Conservation (phyloP, 2,113 vertebrate genomes). For the Rhabdomys dilectus region DNA sequence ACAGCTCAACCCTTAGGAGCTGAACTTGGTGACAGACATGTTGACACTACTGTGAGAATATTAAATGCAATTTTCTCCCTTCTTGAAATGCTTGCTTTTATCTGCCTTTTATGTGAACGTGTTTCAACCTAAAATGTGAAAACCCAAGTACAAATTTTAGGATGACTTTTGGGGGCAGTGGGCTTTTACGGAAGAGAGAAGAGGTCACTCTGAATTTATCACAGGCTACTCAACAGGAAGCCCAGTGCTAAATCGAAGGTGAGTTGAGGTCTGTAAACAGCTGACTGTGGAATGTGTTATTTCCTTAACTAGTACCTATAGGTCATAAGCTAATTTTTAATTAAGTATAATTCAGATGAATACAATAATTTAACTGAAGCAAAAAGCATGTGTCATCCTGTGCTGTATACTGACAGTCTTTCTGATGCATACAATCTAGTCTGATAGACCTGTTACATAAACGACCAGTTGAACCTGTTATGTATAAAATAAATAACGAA, state of each 20-base stretch:
- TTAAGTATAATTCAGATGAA: slow-evolving; percentile 7
- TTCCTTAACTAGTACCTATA: slow-evolving; percentile 18
- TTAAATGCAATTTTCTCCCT: background rate
- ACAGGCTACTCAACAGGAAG: background rate
- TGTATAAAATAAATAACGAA: background rate
- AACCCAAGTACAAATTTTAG: background rate
- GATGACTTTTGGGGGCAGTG: background rate
- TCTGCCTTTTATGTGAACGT: background rate
- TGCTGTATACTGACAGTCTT: background rate
- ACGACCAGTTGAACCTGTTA: background rate
- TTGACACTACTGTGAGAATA: background rate
- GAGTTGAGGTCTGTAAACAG: background rate
- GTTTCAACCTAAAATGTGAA: slow-evolving; percentile 36
- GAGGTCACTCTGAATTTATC: background rate
- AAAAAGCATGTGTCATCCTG: background rate
- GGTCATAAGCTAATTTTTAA: slow-evolving; percentile 23
- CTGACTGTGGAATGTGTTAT: background rate
- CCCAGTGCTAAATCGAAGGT: background rate
- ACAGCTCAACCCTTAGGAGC: background rate
- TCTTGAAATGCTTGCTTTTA: background rate
- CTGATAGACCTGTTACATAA: background rate
- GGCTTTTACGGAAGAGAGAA: background rate
- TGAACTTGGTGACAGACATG: background rate
- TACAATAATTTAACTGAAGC: slow-evolving; percentile 24
- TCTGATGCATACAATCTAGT: background rate